Evolutionary conservation across 1,140 invertebrate species (phyloP), one percentile per base, ranked within the genome.

Genomic region (Drosophila nikananu): DNA sequence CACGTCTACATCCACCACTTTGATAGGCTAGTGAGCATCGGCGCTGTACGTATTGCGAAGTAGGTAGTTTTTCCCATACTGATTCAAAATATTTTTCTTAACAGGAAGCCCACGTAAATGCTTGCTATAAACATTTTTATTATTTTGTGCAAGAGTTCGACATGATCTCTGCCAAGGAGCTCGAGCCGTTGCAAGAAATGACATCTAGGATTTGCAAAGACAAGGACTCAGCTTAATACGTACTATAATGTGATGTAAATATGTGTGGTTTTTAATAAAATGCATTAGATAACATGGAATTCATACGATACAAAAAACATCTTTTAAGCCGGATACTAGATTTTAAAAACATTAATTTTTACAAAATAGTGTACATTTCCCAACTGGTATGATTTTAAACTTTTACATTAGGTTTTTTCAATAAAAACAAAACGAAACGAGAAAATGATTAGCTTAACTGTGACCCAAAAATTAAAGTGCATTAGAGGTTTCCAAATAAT

Each of bases 111-210:
- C 98, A 99, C 92, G 97, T 99, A 0, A 99, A 99, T 93, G 98
- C 98, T 3, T 98, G 98, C 91, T 99, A 99, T 94, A 99, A 99
- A 93, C 98, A 99, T 93, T 99, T 98, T 93, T 99, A 98, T 91
- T 99, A 98, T 93, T 99, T 99, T 94, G 96, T 99, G 13, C 96
- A 95, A 41, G 97, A 99, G 93, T 98, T 98, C 91, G 96, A 97
- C 81, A 93, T 99, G 71, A 96, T 99, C 48, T 96, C 96, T 77
- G 92, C 95, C 25, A 98, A 98, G 92, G 98, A 99, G 93, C 93
- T 99, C 64, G 97, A 98, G 93, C 98, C 98, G 25, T 93, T 99
- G 68, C 94, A 94, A 32, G 96, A 97, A 93, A 96, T 97, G 96
- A 96, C 96, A 32, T 92, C 94, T 3, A 95, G 94, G 83, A 95